Base-by-base conservation (phyloP, 2,888 invertebrate genomes). In the Drosophila lutescens region DNA sequence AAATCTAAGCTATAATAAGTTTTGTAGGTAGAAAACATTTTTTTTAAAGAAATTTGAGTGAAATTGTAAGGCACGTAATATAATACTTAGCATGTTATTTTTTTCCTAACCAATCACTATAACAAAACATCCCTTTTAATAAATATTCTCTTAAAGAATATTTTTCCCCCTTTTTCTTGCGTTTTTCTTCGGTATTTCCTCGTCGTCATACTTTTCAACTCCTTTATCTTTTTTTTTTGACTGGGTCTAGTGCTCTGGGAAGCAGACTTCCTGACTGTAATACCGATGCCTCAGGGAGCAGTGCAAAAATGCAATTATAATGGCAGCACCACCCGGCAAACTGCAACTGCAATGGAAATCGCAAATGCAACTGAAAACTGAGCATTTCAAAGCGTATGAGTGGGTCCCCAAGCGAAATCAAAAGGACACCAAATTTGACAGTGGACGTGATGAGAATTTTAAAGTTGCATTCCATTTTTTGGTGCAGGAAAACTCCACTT, bases 231-330 rank as follows among this genome's bases (percentile, higher is more conserved):
- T 32, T 38, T 17, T 10, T 34, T 8, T 34, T 26, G 17, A 5
- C 34, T 43, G 10, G 41, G 12, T 2, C 8, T 8, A 12, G 47
- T 7, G 46, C 51, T 46, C 44, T 36, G 49, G 4, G 34, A 34
- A 26, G 26, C 5, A 20, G n/a, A 30, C 50, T 50, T 49, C 43
- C 49, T 47, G 41, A 54, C 66, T 36, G 53, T 32, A 30, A 40
- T 46, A 20, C 58, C 23, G 43, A 43, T 65, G 55, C 47, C 23
- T 10, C 43, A 13, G 43, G 23, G 50, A n/a, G 41, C 36, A 32
- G 69, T 63, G 74, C 78, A 82, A 78, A 78, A 80, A 74, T 76
- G 73, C 83, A 80, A 82, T 82, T 80, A 76, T 72, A 65, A 46
- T 50, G 47, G 53, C 41, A 13, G 50, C 41, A 13, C 44, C 30